Evolutionary conservation across 2,888 invertebrate genomes (phyloP), one percentile per base, ranked within the genome.

Genomic region (Alloscopus bannaensis): DNA sequence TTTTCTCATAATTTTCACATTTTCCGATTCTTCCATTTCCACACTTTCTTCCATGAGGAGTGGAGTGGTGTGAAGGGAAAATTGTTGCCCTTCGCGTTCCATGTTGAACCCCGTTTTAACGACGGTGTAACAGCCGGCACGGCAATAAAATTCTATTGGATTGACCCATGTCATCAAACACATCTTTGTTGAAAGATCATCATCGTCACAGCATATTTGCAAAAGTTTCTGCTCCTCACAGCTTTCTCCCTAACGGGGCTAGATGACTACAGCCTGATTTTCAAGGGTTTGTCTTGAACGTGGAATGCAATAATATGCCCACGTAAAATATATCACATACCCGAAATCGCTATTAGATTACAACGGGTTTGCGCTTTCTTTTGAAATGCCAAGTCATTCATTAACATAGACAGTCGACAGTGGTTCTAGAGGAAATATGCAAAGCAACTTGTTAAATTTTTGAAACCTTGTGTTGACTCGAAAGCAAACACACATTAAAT

Each of bases 1-100:
- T 64, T 72, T 72, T 72, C 72, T 72, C 72, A 72, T 72, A 72
- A 72, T 72, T 72, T 72, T 72, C 72, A 72, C 72, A 72, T 72
- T 72, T 64, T 64, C 72, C 72, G 64, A 72, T 72, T 72, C 62
- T 31, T 59, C 57, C 69, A 55, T 29, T 31, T 55, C 55, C 52
- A 52, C 36, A 40, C 45, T 40, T 45, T n/a, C 29, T n/a, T 55
- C 8, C 24, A 24, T 18, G n/a, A n/a, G 18, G 57, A 22, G n/a
- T 47, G 55, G 24, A 22, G 3, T 11, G 55, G 55, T 24, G n/a
- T n/a, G 26, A n/a, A 55, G 24, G 55, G 55, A 20, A 11, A 20
- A 55, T n/a, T 18, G 50, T 47, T 4, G 16, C n/a, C 18, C 4
- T 4, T 47, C n/a, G 4, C 16, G 8, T 47, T 13, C 6, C 36